Evolutionary conservation across 2,797 vertebrate species (phyloP), one percentile per base, ranked within the genome.

Genomic region (Chaetodon trifasciatus): DNA sequence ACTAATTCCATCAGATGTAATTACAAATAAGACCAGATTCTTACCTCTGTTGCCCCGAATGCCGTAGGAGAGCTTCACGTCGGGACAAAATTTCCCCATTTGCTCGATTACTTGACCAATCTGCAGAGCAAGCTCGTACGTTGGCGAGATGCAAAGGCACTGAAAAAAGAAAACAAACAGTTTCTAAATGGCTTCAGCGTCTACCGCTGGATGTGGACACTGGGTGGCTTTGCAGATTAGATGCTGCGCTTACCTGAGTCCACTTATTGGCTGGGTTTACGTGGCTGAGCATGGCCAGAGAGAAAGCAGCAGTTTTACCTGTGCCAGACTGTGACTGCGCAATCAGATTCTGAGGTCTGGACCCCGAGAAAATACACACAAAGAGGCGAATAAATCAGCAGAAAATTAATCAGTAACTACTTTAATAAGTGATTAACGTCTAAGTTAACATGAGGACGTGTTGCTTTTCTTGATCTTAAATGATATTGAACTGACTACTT

Each of bases 281-380:
- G 5, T 96, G 96, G 88, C 97, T 98, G 63, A 99, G 96, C 97
- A 99, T 98, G 74, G 98, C 98, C 92, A 99, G 93, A 53, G 97
- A 96, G 24, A 99, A 99, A 68, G 98, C 98, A 42, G 98, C 98
- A 0, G 98, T 99, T 95, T 99, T 99, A 15, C 98, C 98, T 4
- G 98, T 99, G 37, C 98, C 98, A 0, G 98, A 99, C 94, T 99
- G 98, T 0, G 98, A 97, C 83, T 99, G 98, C 8, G 98, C 97
- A 5, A 99, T 99, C 87, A 99, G 91, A 88, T 99, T 99, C 95
- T 98, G 98, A 55, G 96, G 96, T 76, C 98, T 99, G 89, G 12
- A 76, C 79, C 8, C 57, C 79, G 23, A 85, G 13, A 81, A 53
- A 72, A 78, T 8, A 52, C 4, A 70, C 42, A 71, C 4, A 35